Evolutionary conservation across 2,888 invertebrate species (phyloP), one percentile per base, ranked within the genome.

Genomic region (Lathronympha strigana): DNA sequence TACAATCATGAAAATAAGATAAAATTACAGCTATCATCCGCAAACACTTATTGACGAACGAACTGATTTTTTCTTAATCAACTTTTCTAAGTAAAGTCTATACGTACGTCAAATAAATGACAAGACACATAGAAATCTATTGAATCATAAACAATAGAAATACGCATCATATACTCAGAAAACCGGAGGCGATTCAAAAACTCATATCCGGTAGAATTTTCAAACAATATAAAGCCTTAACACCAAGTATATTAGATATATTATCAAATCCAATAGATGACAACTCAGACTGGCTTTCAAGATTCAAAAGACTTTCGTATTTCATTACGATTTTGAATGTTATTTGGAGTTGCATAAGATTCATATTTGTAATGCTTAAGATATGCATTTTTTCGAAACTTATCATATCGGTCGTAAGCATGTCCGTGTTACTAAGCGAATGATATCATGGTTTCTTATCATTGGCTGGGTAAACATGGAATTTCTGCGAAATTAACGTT

Each of bases 401-500:
- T 47, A 47, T 47, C 51, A 33, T n/a, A 19, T 8, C 11, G n/a
- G 0, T 2, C 8, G 13, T 36, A n/a, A 36, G 15, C 25, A 55
- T 54, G 25, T 55, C 47, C 53, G 51, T 54, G 63, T 55, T 63
- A 63, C 63, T 40, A 63, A 57, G 31, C 13, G 40, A 54, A 28
- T 63, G 63, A 63, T 57, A 57, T 57, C 63, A 63, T 33, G 13
- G 4, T 19, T 40, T 21, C 19, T 63, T 63, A 63, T 63, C 63
- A 25, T 43, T 50, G 6, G 19, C 50, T 57, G 38, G 33, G 57
- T 63, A 50, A 57, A 57, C 50, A 50, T 13, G 40, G 21, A 50
- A 15, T 23, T 40, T 9, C 55, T 63, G 57, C 55, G 31, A 6
- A 57, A 49, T 54, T 31, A 23, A 43, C 11, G 5, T 31, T 11